These are phyloP conservation scores for Sparidentex hasta DNA, from an alignment of 2,797 vertebrate genomes.

Conservation along the genomic window DNA sequence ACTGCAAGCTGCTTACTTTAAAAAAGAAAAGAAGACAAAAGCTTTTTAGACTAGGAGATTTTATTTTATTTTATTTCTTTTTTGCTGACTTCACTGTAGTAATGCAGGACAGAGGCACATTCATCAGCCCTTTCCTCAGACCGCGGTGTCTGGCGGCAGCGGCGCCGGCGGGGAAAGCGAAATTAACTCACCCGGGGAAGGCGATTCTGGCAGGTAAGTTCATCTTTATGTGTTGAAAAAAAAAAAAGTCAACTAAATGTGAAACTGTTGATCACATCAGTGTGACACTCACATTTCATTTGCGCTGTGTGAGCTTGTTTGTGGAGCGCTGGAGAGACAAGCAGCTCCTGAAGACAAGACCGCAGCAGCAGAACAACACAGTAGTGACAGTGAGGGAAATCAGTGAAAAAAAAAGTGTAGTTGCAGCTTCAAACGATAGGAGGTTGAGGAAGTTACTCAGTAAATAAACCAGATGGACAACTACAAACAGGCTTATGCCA, in stretches of 20 bases:
- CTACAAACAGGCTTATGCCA: background rate
- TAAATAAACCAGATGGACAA: background rate
- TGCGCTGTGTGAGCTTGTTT: background rate
- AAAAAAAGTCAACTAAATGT: background rate
- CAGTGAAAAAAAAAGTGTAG: too few species aligned
- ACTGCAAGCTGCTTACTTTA: background rate
- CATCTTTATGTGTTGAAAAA: background rate
- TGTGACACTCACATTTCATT: background rate
- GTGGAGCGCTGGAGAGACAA: background rate
- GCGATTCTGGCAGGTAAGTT: constrained; percentile 94
- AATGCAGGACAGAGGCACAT: constrained; percentile 78
- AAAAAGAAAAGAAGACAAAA: background rate
- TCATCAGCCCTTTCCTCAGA: constrained; percentile 66
- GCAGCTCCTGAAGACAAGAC: background rate
- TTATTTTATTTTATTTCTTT: too few species aligned
- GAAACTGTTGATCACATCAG: background rate
- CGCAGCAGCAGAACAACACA: background rate
- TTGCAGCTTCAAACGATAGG: background rate
- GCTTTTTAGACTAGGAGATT: background rate
- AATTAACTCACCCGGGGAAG: constrained; percentile 95
- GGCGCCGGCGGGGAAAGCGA: constrained; percentile 89
- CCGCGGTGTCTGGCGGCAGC: constrained; percentile 87
- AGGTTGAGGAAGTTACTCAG: too few species aligned
- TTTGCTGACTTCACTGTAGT: background rate
- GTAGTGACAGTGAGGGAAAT: background rate